Evolutionary conservation across 2,797 vertebrate genomes (phyloP).

Genomic region (Denticeps clupeoides): DNA sequence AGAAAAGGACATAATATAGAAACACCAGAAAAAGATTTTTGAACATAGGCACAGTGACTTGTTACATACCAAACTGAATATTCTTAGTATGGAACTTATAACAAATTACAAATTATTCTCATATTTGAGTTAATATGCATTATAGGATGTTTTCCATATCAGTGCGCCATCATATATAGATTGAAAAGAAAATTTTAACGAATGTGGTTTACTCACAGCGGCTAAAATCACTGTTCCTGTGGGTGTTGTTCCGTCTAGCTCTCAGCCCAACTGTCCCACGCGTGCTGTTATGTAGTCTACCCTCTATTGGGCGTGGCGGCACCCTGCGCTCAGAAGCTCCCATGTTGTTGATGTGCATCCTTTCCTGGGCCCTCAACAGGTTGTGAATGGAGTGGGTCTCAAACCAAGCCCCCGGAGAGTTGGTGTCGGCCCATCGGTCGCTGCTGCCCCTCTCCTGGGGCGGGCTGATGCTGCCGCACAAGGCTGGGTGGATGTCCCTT

Average conservation of each 20-base stretch:
- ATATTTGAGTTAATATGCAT: too few relatives aligned
- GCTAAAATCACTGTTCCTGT: slow-evolving; percentile 47
- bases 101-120: too few relatives aligned
- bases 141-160: too few relatives aligned
- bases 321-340: slow-evolving; percentile 40
- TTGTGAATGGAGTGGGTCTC: slow-evolving; percentile 52
- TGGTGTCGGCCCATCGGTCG: slow-evolving; percentile 34
- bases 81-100: too few relatives aligned
- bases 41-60: too few relatives aligned
- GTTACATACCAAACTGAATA: too few relatives aligned
- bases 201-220: slow-evolving; percentile 50
- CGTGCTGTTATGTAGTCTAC: slow-evolving; percentile 40
- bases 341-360: slow-evolving; percentile 46
- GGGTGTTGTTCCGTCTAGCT: slow-evolving; percentile 42
- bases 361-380: slow-evolving; percentile 49
- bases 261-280: slow-evolving; percentile 32
- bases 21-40: too few relatives aligned
- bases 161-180: too few relatives aligned
- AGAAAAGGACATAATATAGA: too few relatives aligned
- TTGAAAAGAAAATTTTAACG: too few relatives aligned
- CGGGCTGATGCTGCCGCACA: slow-evolving; percentile 60
- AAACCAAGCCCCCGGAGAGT: slow-evolving; percentile 47
- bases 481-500: slow-evolving; percentile 63
- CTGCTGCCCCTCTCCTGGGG: slow-evolving; percentile 50
- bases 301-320: slow-evolving; percentile 41